A percentile compares a stretch with the other conserved stretches of the same genome.
phyloP scores from a whole-genome alignment of 2,888 invertebrate species.

The Candidula unifasciata region DNA sequence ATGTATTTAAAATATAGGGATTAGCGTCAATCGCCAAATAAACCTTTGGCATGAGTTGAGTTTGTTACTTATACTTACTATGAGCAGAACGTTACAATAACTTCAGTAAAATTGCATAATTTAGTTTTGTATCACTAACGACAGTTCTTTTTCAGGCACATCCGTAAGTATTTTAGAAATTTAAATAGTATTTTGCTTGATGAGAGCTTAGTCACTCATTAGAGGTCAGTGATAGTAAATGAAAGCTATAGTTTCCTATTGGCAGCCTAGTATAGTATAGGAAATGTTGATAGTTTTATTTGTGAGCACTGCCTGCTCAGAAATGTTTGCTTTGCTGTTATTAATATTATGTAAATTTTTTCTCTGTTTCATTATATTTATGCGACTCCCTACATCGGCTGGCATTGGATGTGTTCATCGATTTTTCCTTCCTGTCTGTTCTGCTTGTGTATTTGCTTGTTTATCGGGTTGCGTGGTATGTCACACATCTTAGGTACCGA shows the following conservation, averaged over 20 bases:
- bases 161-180: neutral
- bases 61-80: too few relatives aligned
- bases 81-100: too few relatives aligned
- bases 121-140: neutral
- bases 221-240: neutral
- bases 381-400: conserved; percentile 33
- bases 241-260: neutral
- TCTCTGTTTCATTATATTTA: conserved; percentile 51
- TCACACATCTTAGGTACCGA: conserved; percentile 87
- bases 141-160: conserved; percentile 3
- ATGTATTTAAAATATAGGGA: too few relatives aligned
- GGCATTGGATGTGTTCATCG: conserved; percentile 44
- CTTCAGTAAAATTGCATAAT: neutral
- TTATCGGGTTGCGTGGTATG: conserved; percentile 27
- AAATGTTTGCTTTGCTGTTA: neutral
- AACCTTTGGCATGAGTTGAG: too few relatives aligned
- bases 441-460: conserved; percentile 46
- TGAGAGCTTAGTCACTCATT: neutral
- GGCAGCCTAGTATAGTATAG: neutral
- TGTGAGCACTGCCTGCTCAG: neutral
- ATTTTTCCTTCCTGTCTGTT: conserved; percentile 33
- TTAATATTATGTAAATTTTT: conserved; percentile 34
- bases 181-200: neutral
- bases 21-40: too few relatives aligned
- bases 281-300: neutral